Conservation (phyloP, 2,888 invertebrate genomes). For the Hirtodrosophila confusa region DNA sequence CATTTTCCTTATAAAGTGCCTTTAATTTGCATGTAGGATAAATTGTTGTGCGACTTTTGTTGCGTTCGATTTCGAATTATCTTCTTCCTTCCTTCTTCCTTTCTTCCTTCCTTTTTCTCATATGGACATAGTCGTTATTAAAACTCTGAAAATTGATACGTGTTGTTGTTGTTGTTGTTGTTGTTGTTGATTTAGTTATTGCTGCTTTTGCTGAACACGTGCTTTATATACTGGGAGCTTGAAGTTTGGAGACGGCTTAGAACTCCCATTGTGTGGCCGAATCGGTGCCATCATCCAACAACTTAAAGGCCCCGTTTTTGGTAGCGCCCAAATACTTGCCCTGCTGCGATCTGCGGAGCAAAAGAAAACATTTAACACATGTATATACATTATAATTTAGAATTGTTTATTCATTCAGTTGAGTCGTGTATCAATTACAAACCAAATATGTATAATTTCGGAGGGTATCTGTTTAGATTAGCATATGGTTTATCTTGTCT, state of each 20-base stretch:
- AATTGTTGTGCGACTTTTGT: slow-evolving; percentile 48
- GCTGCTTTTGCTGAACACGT: slow-evolving; percentile 26
- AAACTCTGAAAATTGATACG: slow-evolving; percentile 46
- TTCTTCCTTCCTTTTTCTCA: slow-evolving; percentile 1
- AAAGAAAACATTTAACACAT: not conserved
- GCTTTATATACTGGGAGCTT: slow-evolving; percentile 4
- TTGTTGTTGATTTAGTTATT: slow-evolving; percentile 11
- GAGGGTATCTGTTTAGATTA: too few relatives aligned
- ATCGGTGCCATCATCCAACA: slow-evolving; percentile 91
- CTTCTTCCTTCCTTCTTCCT: slow-evolving; percentile 1
- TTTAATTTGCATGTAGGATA: slow-evolving; percentile 46
- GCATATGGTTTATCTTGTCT: too few relatives aligned
- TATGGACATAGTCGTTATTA: slow-evolving; percentile 44
- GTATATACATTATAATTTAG: too few relatives aligned
- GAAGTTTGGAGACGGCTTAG: slow-evolving; percentile 84
- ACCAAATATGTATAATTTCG: too few relatives aligned
- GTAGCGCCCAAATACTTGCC: slow-evolving; percentile 93
- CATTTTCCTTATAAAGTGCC: slow-evolving; percentile 16
- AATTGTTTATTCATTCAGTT: too few relatives aligned
- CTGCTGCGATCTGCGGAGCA: slow-evolving; percentile 83
- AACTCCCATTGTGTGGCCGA: slow-evolving; percentile 97
- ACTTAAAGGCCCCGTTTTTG: slow-evolving; percentile 95
- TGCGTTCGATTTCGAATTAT: slow-evolving; percentile 19
- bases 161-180: slow-evolving; percentile 32
- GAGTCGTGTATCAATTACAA: too few relatives aligned